Evolutionary conservation across 2,113 vertebrate genomes (phyloP), one percentile per base, ranked within the genome.

Genomic region (Tachysurus vachellii): DNA sequence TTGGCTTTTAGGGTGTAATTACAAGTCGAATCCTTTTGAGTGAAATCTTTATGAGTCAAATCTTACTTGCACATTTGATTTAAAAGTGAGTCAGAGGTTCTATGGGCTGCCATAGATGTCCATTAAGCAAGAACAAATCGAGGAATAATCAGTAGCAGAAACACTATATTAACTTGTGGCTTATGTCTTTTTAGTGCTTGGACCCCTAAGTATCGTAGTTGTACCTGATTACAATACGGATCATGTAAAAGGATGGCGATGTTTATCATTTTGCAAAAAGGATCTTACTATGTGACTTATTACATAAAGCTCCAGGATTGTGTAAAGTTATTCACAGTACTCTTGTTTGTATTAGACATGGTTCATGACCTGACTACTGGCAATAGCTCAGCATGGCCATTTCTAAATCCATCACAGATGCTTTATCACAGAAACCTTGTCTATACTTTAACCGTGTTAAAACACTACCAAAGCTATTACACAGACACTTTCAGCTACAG

Each of bases 291-390:
- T 53, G 42, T 4, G 1, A 23, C 47, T 31, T 31, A 56, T 79
- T 79, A 31, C 50, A 79, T 31, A 31, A 79, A 6, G 56, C 13
- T 75, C 19, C 66, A 61, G 2, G 54, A 62, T 10, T 64, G 17
- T 64, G n/a, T 16, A 14, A 77, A 53, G 44, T 26, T 61, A 7
- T 64, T n/a, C 23, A 54, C 3, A 13, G 23, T n/a, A 1, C 16
- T 83, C 77, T 85, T 56, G 11, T 88, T 87, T 73, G 47, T 61
- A 31, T 88, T 50, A 26, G 64, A 81, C 28, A 21, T 42, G 36
- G 71, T 81, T 90, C 84, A 83, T 87, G 82, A 90, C 53, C 85
- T 85, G 23, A 80, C n/a, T 86, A 26, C 76, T 50, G 42, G 80
- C 26, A 77, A 86, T 85, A 89, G 50, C 36, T 53, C 31, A 53